Percentiles rank a stretch among this genome's conserved stretches.
Evolutionary conservation across 2,888 invertebrate species (phyloP).

Genomic region (Patella pellucida): DNA sequence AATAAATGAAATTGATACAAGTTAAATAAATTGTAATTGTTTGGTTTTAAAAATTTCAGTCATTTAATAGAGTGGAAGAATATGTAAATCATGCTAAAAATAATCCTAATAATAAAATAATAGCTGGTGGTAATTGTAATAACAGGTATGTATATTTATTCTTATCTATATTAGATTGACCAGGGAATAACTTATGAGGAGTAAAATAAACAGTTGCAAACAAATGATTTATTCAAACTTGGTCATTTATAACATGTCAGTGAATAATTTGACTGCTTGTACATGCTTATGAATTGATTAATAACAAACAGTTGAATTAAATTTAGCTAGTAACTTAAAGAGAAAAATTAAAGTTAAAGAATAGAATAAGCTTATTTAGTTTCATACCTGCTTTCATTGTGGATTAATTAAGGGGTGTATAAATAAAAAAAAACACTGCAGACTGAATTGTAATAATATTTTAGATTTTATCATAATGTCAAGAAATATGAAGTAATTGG

Average conservation of each 20-base stretch:
- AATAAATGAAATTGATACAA: background rate
- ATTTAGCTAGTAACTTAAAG: too few relatives aligned
- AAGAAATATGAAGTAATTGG: background rate
- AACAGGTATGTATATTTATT: constrained; percentile 75
- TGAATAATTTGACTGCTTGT: too few relatives aligned
- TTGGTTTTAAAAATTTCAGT: constrained; percentile 47
- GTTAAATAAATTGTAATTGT: background rate
- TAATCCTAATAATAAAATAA: constrained; percentile 80
- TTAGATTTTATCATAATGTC: too few relatives aligned
- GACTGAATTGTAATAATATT: background rate
- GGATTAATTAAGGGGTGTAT: background rate
- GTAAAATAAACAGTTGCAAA: too few relatives aligned
- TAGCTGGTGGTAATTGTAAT: constrained; percentile 91
- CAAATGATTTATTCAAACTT: too few relatives aligned
- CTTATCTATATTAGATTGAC: background rate
- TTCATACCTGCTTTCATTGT: too few relatives aligned
- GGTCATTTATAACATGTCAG: too few relatives aligned
- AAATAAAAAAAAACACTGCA: background rate
- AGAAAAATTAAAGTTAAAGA: too few relatives aligned
- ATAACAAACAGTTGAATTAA: too few relatives aligned
- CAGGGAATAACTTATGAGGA: background rate
- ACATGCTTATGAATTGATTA: too few relatives aligned
- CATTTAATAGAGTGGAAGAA: constrained; percentile 88
- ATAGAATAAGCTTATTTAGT: too few relatives aligned
- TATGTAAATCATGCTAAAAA: constrained; percentile 91